Evolutionary conservation across 2,113 vertebrate genomes (phyloP), one percentile per base, ranked within the genome.

Genomic region (Stigmatopora nigra): DNA sequence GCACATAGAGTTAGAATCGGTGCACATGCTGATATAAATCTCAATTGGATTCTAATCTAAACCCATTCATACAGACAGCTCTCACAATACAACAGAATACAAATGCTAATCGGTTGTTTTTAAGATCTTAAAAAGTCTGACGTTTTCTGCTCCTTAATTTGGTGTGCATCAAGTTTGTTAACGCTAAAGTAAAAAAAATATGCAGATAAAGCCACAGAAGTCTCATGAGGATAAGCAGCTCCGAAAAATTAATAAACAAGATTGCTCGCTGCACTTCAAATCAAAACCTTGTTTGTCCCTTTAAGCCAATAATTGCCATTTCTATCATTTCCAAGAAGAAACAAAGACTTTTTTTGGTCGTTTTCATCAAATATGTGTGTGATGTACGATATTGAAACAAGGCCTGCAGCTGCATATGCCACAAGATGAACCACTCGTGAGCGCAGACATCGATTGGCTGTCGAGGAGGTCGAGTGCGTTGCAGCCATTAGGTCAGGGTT

Each of bases 391-490:
- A 58, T 56, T 51, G 45, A 46, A 12, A 45, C 67, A 65, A 67
- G 57, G 53, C 48, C 62, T 57, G 59, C 25, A 56, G 38, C 38
- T 41, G 38, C 38, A 41, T 41, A 41, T 41, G 9, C 38, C 52
- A 25, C 65, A 36, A n/a, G 67, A 69, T 69, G 55, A 60, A 63
- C 12, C 48, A 53, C 46, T 56, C 16, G 31, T 68, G 31, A n/a
- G 6, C 61, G 53, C 31, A 59, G 36, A 51, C 61, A 58, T 59
- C 25, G 61, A 73, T 65, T 75, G 56, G 63, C 65, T 16, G 48
- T 38, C 25, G 38, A 36, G 52, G 64, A 72, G 47, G 67, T 38
- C 65, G 53, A 12, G 55, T 11, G 60, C 11, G 61, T 46, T 19
- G 63, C 61, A 47, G 49, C 60, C 44, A n/a, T 55, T 70, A 19